Evolutionary conservation across 35 echinoderm and acorn worm species (phyloP).

Genomic region (Ptychodera flava): DNA sequence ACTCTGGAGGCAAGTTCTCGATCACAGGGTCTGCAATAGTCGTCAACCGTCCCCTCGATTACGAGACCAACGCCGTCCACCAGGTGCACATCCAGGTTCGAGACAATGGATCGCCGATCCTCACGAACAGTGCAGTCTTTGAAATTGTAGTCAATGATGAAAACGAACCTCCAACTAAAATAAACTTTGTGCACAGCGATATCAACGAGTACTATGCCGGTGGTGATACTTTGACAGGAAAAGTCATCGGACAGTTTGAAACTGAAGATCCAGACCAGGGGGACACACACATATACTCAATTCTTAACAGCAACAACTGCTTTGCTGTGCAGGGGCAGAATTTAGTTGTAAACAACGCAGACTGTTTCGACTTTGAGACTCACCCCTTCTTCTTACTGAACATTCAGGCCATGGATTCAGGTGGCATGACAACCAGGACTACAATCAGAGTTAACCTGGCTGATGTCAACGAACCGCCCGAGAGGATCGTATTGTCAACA

Average conservation of each 20-base stretch:
- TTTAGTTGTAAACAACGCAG: constrained; percentile 1
- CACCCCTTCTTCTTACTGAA: not conserved
- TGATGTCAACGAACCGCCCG: constrained; percentile 25
- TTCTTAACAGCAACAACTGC: constrained; percentile 8
- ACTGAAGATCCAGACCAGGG: constrained; percentile 32
- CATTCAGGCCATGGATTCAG: constrained; percentile 11
- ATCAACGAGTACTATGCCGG: constrained; percentile 6
- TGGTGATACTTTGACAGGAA: constrained; percentile 16
- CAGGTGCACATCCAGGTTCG: constrained; percentile 11
- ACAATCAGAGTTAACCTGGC: constrained; percentile 7
- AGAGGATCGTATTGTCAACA: constrained; percentile 23
- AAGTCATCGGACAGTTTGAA: constrained; percentile 25
- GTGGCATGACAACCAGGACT: not conserved
- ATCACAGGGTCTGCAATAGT: constrained; percentile 9
- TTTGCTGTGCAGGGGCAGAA: constrained; percentile 3
- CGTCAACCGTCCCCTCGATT: constrained; percentile 19
- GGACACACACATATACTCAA: constrained; percentile 23
- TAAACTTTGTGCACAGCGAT: not conserved
- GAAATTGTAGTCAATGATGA: constrained; percentile 24
- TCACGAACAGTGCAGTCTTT: not conserved
- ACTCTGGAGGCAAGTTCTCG: constrained; percentile 9
- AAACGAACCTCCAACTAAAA: constrained; percentile 35
- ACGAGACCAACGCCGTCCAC: not conserved
- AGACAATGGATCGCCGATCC: constrained; percentile 21
- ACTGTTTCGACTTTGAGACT: constrained; percentile 33